Evolutionary conservation across 2,888 invertebrate species (phyloP).

Genomic region (Drosophila greeni): DNA sequence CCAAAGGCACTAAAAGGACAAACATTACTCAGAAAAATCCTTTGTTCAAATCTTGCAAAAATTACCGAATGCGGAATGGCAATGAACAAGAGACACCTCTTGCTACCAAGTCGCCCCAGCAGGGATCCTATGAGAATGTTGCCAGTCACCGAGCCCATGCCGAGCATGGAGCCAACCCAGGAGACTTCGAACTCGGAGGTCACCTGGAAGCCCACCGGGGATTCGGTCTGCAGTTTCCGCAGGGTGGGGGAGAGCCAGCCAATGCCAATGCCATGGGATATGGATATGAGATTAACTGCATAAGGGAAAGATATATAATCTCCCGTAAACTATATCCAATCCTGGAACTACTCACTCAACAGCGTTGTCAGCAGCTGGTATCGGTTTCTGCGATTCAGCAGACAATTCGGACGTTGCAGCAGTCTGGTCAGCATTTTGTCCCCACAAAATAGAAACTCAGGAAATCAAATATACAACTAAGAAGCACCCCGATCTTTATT

Average conservation of each 20-base stretch:
- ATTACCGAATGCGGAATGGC: slow-evolving; percentile 74
- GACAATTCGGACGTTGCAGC: slow-evolving; percentile 42
- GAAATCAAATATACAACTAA: neutral
- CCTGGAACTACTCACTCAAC: slow-evolving; percentile 52
- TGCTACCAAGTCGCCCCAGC: slow-evolving; percentile 66
- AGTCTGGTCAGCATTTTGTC: slow-evolving; percentile 40
- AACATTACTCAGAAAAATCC: neutral
- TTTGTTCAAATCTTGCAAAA: neutral
- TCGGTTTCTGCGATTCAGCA: slow-evolving; percentile 56
- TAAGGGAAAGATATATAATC: neutral
- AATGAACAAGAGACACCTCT: slow-evolving; percentile 62
- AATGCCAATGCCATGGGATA: slow-evolving; percentile 76
- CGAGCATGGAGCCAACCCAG: slow-evolving; percentile 75
- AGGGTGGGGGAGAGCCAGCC: slow-evolving; percentile 77
- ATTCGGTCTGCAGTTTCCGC: slow-evolving; percentile 63
- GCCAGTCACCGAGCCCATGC: slow-evolving; percentile 72
- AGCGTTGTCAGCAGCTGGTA: slow-evolving; percentile 62
- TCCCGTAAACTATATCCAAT: neutral
- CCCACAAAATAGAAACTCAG: neutral
- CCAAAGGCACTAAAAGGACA: slow-evolving; percentile 59
- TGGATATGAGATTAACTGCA: slow-evolving; percentile 73
- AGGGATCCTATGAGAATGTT: slow-evolving; percentile 65
- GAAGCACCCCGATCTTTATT: slow-evolving; percentile 16
- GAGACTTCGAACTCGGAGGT: slow-evolving; percentile 63
- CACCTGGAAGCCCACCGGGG: slow-evolving; percentile 59